Percentiles rank a stretch among this genome's conserved stretches.
Conservation (phyloP, 1,140 invertebrate genomes). For the Brachionus calyciflorus region DNA sequence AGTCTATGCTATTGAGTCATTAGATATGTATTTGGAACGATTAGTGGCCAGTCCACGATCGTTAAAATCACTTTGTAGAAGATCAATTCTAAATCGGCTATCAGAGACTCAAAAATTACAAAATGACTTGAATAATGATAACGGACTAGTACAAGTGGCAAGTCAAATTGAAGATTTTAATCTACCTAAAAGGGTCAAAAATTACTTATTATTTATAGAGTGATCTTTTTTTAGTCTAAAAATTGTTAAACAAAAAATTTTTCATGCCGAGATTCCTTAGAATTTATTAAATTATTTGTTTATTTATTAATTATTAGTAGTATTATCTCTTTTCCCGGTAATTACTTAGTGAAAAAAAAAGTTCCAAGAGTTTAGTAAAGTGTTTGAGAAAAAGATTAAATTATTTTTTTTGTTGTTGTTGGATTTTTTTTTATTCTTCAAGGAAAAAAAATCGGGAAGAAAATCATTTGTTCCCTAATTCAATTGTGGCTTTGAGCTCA, state of each 20-base stretch:
- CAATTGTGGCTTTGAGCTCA: too few species aligned
- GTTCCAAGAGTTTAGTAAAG: too few species aligned
- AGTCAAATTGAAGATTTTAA: not conserved
- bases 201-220: constrained; percentile 43
- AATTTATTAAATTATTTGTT: too few species aligned
- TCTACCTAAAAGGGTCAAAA: constrained; percentile 19
- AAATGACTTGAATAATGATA: not conserved
- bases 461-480: too few species aligned
- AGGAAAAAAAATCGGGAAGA: too few species aligned
- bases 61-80: constrained; percentile 18
- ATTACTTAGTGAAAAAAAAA: too few species aligned
- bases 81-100: not conserved
- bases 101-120: not conserved
- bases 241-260: not conserved
- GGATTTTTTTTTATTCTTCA: too few species aligned
- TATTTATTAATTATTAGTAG: too few species aligned
- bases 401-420: too few species aligned
- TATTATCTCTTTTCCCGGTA: too few species aligned
- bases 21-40: constrained; percentile 34
- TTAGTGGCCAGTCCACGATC: constrained; percentile 10
- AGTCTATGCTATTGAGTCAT: constrained; percentile 15
- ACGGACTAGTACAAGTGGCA: not conserved
- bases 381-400: too few species aligned
- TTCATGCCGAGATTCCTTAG: too few species aligned
- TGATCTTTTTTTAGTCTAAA: not conserved